Base-by-base conservation (phyloP, 2,888 invertebrate species). In the Micoletzkya japonica region DNA sequence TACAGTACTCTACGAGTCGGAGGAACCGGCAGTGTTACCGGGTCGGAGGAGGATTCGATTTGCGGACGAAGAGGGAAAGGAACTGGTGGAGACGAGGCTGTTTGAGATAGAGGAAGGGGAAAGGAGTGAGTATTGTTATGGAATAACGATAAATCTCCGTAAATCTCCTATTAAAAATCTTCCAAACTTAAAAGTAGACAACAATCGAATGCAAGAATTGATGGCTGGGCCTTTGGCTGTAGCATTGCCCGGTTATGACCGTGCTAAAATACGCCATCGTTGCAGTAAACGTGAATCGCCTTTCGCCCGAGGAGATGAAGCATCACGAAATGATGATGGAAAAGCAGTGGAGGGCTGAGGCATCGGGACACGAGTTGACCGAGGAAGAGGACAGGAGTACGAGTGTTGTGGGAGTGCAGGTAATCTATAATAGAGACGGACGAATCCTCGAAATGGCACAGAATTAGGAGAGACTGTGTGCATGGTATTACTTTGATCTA, bases 281-380 rank as follows among this genome's bases (percentile, higher is more conserved):
- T 67, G 57, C 57, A 67, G 67, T 67, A 36, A 67, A 67, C 67
- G 67, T 67, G 67, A 67, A 67, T 28, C 67, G 57, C n/a, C 57
- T 28, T 57, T 39, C 67, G 56, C 67, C 56, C 32, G 67, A 67
- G n/a, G 56, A 67, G 67, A 67, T 67, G 67, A 67, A 67, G 57
- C 67, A 67, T 30, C 24, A 57, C 39, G 67, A 67, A 44, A 44
- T 44, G 37, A 0, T n/a, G 28, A 20, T 36, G 39, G 67, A 67
- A 52, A 52, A 50, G 20, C 10, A 64, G 52, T 64, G 64, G 64
- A 64, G 24, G 52, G 39, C 28, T 37, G 67, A 57, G 28, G 34
- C 17, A 34, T 14, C 26, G 10, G 24, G 36, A 26, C 3, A 26
- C 36, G 24, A 36, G 26, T 2, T 20, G 30, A 24, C 52, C 52